A percentile compares a stretch with the other conserved stretches of the same genome.
Evolutionary conservation across 53 echinoderm and acorn worm species (phyloP).

Genomic region (Arbacia lixula): DNA sequence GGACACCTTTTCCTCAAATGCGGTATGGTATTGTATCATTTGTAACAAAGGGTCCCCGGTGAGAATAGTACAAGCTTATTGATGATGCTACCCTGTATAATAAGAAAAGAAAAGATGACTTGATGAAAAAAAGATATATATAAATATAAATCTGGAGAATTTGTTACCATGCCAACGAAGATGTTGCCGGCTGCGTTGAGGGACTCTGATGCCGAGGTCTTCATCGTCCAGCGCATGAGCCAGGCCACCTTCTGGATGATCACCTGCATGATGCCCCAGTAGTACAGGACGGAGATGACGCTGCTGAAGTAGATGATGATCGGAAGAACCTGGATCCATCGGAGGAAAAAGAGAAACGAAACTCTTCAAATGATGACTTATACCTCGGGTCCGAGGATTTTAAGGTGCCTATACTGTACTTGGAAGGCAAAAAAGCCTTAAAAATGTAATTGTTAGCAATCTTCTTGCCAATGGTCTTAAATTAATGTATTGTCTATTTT

Average conservation of each 20-base stretch:
- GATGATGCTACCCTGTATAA: too few relatives aligned
- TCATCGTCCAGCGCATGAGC: conserved; percentile 93
- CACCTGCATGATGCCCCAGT: conserved; percentile 86
- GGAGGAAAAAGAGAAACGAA: too few relatives aligned
- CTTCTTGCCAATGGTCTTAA: too few relatives aligned
- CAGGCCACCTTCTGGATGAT: conserved; percentile 86
- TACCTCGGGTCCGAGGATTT: too few relatives aligned
- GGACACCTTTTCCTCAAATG: background rate
- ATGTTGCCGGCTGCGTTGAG: conserved; percentile 95
- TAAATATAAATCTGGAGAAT: background rate
- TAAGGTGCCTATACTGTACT: too few relatives aligned
- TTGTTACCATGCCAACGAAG: conserved; percentile 86
- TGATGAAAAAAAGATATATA: background rate
- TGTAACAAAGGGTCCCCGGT: background rate
- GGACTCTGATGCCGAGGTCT: conserved; percentile 93
- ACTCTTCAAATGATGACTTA: too few relatives aligned
- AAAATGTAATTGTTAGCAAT: too few relatives aligned
- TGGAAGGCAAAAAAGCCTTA: too few relatives aligned
- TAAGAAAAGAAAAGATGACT: too few relatives aligned
- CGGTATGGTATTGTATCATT: background rate
- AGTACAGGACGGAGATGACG: conserved; percentile 87
- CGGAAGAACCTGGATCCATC: conserved; percentile 90
- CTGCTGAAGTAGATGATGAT: conserved; percentile 94
- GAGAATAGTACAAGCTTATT: background rate
- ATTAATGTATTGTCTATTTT: too few relatives aligned